A percentile compares a stretch with the other conserved stretches of the same genome.
phyloP scores from a whole-genome alignment of 2,888 invertebrate species.

The Drosophila borealis region DNA sequence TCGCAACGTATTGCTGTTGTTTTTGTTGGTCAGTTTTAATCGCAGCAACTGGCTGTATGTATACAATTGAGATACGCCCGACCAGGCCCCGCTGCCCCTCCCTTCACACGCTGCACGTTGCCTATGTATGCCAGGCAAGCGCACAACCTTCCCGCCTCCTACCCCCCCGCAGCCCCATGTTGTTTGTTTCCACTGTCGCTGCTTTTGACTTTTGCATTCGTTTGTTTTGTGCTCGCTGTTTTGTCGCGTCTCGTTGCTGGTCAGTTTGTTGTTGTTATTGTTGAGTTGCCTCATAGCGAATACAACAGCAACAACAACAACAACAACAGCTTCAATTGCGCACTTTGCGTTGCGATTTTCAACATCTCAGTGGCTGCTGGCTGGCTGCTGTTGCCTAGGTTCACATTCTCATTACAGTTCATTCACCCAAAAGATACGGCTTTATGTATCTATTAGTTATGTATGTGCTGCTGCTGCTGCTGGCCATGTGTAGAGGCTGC shows the following conservation, averaged over 20 bases:
- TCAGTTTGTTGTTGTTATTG: constrained; percentile 33
- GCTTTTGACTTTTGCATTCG: constrained; percentile 50
- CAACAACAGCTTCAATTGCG: constrained; percentile 70
- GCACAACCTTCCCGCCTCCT: neutral
- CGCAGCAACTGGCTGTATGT: constrained; percentile 24
- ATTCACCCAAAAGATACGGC: constrained; percentile 80
- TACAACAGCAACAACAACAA: constrained; percentile 15
- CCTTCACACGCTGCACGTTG: too few relatives aligned
- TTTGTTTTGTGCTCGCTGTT: constrained; percentile 63
- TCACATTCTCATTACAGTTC: constrained; percentile 83
- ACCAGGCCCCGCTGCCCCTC: neutral
- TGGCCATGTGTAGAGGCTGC: constrained; percentile 58
- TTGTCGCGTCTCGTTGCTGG: constrained; percentile 56
- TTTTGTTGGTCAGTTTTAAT: constrained; percentile 43
- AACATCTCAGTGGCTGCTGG: constrained; percentile 53
- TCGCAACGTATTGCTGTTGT: constrained; percentile 11
- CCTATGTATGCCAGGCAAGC: neutral
- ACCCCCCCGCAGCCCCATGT: neutral
- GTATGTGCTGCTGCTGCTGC: constrained; percentile 62
- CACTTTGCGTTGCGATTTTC: constrained; percentile 76
- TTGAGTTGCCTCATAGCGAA: constrained; percentile 24
- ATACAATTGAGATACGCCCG: constrained; percentile 31
- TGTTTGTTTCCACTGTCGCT: constrained; percentile 9
- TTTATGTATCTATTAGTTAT: constrained; percentile 81
- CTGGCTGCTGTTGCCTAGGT: constrained; percentile 64